Evolutionary conservation across 2,888 invertebrate species (phyloP).

Genomic region (Frankliniella intonsa): DNA sequence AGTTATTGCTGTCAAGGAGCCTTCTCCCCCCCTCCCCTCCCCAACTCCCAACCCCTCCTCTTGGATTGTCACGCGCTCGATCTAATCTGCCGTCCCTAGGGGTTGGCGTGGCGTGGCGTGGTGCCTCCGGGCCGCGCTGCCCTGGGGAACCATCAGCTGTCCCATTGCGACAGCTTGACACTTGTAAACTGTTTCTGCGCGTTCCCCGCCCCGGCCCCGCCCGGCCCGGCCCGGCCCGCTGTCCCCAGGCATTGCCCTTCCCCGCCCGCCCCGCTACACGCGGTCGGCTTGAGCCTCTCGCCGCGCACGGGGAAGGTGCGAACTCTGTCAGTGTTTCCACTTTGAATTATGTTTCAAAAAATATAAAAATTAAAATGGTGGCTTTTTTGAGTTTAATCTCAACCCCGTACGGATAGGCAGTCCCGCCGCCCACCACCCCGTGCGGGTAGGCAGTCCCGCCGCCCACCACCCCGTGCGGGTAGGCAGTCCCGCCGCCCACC

Average conservation of each 20-base stretch:
- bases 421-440: not conserved
- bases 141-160: constrained; percentile 23
- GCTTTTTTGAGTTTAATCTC: too few species aligned
- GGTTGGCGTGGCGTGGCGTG: not conserved
- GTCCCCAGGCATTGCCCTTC: not conserved
- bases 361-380: too few species aligned
- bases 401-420: not conserved
- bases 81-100: not conserved
- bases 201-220: not conserved
- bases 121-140: not conserved
- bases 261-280: not conserved
- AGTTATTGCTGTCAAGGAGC: not conserved
- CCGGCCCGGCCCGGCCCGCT: not conserved
- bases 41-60: not conserved
- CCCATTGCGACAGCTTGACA: constrained; percentile 22
- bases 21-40: not conserved
- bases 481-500: not conserved
- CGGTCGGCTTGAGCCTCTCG: not conserved
- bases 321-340: too few species aligned
- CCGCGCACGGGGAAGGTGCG: not conserved
- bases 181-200: constrained; percentile 24
- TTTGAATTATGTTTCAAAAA: too few species aligned
- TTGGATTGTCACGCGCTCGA: not conserved
- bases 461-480: not conserved
- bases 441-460: not conserved